Base-by-base conservation (phyloP, 2,113 vertebrate species). In the Hypomesus transpacificus region DNA sequence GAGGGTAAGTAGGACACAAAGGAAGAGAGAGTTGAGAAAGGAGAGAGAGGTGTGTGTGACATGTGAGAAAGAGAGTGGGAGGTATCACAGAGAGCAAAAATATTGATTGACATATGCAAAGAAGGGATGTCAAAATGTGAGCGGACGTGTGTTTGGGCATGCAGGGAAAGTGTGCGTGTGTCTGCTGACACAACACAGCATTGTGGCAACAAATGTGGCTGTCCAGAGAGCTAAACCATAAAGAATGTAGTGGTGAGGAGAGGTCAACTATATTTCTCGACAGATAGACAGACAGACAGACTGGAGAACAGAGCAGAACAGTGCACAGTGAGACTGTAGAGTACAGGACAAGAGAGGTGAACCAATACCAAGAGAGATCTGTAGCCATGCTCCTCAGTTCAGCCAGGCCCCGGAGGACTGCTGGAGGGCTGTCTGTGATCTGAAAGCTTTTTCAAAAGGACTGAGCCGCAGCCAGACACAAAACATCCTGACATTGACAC, bases 81-180 rank as follows among this genome's bases (percentile, higher is more conserved):
- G 24, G 59, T 14, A 14, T 24, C 34, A 4, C n/a, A 21, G 63
- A 50, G 8, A 63, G 39, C 39, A 1, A 46, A 5, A 0, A 46
- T 46, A 46, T 46, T 46, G 39, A 46, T 46, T 9, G 39, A 0
- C 39, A 2, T 46, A 1, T 46, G 9, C 1, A 46, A 46, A 46
- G 39, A 46, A 9, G 9, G 16, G 9, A 61, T 50, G 24, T 68
- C 74, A 79, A 71, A 79, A 67, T 70, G 66, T 53, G 62, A 31
- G 22, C 9, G 20, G 20, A 11, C 2, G n/a, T 58, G 56, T 58
- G 20, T 58, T 21, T 57, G 5, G 2, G 4, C 39, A 9, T 8
- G 8, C 0, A 8, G 6, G 6, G 9, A 39, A 9, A 21, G 39
- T 66, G 39, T 51, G 64, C 22, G 39, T 51, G 64, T 22, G 46